These are phyloP conservation scores for Esox niger DNA, from an alignment of 2,113 vertebrate species.

Conservation along the genomic window DNA sequence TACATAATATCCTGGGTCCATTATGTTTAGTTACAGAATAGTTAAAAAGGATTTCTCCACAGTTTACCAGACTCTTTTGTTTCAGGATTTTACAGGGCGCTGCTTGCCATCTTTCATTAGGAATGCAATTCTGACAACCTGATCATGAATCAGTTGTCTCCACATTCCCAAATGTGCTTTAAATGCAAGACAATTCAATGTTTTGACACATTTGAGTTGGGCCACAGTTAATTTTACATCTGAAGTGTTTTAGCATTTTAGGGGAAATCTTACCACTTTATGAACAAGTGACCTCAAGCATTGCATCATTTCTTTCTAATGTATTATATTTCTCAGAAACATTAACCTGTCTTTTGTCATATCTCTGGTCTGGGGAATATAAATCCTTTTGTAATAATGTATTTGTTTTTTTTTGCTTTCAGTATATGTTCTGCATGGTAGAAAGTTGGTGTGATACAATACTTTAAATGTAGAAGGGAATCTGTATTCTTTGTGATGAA, in stretches of 20 bases:
- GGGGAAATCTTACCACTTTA: neutral
- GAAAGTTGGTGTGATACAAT: neutral
- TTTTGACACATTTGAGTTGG: neutral
- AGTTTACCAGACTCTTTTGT: neutral
- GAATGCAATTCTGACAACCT: neutral
- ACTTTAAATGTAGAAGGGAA: slow-evolving; percentile 26
- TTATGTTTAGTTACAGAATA: neutral
- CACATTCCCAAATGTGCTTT: neutral
- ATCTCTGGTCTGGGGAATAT: slow-evolving; percentile 4
- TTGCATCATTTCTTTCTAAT: neutral
- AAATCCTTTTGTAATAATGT: neutral
- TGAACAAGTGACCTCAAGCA: neutral
- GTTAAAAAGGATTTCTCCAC: neutral
- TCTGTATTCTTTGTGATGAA: neutral
- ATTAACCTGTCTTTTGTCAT: neutral
- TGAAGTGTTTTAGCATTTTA: neutral
- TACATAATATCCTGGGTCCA: neutral
- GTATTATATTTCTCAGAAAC: neutral
- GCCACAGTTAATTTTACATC: neutral
- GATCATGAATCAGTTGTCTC: neutral
- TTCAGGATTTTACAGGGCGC: neutral
- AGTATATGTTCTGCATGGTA: neutral
- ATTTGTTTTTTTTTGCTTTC: neutral
- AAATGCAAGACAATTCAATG: neutral
- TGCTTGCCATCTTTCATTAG: slow-evolving; percentile 1